A percentile compares a stretch with the other conserved stretches of the same genome.
phyloP scores from a whole-genome alignment of 2,797 vertebrate species.

The Gadopsis marmoratus region DNA sequence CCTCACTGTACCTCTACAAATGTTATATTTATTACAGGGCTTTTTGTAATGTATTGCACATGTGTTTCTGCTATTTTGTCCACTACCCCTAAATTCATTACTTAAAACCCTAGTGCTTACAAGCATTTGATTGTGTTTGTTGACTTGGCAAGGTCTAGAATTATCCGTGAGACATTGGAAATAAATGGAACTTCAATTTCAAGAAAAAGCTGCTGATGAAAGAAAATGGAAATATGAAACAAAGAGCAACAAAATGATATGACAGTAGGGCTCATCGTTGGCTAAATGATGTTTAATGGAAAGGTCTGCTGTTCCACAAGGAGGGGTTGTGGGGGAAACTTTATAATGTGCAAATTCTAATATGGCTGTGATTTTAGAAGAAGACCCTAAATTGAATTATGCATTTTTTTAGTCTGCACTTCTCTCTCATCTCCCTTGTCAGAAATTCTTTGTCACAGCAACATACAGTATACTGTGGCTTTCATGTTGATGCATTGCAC shows the following conservation, averaged over 20 bases:
- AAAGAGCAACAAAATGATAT: neutral
- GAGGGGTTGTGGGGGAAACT: conserved; percentile 42
- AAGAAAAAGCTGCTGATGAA: conserved; percentile 13
- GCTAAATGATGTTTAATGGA: conserved; percentile 39
- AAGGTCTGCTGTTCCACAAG: conserved; percentile 38
- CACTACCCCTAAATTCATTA: neutral
- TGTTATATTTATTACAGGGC: neutral
- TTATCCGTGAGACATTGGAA: conserved; percentile 8
- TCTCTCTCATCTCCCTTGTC: conserved; percentile 29
- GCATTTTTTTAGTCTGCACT: conserved; percentile 16
- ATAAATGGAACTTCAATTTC: conserved; percentile 16
- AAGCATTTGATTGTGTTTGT: conserved; percentile 21
- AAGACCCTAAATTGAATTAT: conserved; percentile 23
- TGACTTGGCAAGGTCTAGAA: conserved; percentile 5
- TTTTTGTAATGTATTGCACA: neutral
- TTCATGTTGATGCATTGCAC: conserved; percentile 40
- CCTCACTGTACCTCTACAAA: neutral
- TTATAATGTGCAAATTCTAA: conserved; percentile 18
- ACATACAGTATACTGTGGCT: conserved; percentile 32
- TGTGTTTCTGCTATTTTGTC: conserved; percentile 12
- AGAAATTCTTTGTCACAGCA: conserved; percentile 45
- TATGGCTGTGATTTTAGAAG: conserved; percentile 24
- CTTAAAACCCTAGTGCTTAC: neutral
- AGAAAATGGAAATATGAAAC: conserved; percentile 21
- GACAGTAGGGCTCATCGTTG: conserved; percentile 20